Evolutionary conservation across 2,888 invertebrate genomes (phyloP), one percentile per base, ranked within the genome.

Genomic region (Parnassius glacialis): DNA sequence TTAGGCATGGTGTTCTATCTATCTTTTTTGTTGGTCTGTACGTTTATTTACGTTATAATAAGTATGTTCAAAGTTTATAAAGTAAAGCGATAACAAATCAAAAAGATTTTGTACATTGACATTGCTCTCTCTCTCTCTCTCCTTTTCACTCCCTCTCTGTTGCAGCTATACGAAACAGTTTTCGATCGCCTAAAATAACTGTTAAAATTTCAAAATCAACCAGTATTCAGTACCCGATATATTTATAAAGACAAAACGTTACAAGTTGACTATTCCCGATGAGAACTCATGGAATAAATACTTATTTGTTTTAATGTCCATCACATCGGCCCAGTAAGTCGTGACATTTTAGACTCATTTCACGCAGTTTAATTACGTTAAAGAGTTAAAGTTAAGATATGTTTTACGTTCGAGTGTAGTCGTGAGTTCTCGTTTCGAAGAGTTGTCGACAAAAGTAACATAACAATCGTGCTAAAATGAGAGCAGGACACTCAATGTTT

Each of bases 401-500:
- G 54, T 60, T 62, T 62, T 50, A 54, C 53, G 50, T 60, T 57
- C 53, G 53, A 67, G 61, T 62, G 65, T 12, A 64, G 56, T 67
- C 67, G 65, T 67, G 67, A 64, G 62, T 59, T 52, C 60, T 61
- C 65, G 61, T 64, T 61, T 61, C 64, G 72, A 54, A 50, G 67
- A 69, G 69, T 72, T 67, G 73, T 73, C 70, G 66, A 66, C 71
- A 69, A 64, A 64, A 65, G 65, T 67, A 67, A 70, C 71, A 65
- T 62, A 61, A 64, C 64, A 65, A 69, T 64, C 72, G 67, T 74
- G 71, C 73, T 76, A 67, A 70, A 76, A 73, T 73, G 74, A 71
- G 73, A 78, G 74, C 69, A 68, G 69, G 68, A 68, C 70, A 65
- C 64, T 62, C 45, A 57, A 68, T 64, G 64, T 68, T 65, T 67